phyloP scores from a whole-genome alignment of 1,140 invertebrate species.

The Acyrthosiphon pisum region DNA sequence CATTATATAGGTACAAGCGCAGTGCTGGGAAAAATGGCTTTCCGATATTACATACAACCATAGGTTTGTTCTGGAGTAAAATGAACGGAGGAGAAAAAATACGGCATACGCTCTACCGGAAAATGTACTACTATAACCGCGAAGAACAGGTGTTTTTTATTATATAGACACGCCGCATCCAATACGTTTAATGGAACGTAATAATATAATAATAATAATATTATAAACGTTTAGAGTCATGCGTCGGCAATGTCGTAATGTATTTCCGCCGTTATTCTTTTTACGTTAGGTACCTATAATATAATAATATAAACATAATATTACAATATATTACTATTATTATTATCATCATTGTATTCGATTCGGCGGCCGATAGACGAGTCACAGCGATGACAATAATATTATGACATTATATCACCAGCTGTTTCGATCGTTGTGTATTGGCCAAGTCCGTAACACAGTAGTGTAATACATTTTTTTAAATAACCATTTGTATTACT shows the following conservation, averaged over 20 bases:
- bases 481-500: too few species aligned
- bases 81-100: not conserved
- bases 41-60: slow-evolving; percentile 38
- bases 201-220: not conserved
- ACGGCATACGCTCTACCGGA: not conserved
- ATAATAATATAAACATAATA: not conserved
- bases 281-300: not conserved
- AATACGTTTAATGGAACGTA: slow-evolving; percentile 54
- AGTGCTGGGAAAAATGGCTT: not conserved
- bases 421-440: not conserved
- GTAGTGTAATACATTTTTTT: too few species aligned
- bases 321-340: not conserved
- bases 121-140: slow-evolving; percentile 29
- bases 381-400: not conserved
- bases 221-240: slow-evolving; percentile 21
- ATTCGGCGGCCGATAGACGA: not conserved
- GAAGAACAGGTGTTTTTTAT: slow-evolving; percentile 53
- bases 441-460: not conserved
- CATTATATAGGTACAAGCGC: not conserved
- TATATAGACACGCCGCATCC: not conserved
- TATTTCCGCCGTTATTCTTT: not conserved
- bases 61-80: not conserved
- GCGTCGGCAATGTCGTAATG: not conserved
- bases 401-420: not conserved
- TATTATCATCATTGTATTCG: not conserved